phyloP scores from a whole-genome alignment of 2,113 vertebrate species.

The Delphinus delphis region DNA sequence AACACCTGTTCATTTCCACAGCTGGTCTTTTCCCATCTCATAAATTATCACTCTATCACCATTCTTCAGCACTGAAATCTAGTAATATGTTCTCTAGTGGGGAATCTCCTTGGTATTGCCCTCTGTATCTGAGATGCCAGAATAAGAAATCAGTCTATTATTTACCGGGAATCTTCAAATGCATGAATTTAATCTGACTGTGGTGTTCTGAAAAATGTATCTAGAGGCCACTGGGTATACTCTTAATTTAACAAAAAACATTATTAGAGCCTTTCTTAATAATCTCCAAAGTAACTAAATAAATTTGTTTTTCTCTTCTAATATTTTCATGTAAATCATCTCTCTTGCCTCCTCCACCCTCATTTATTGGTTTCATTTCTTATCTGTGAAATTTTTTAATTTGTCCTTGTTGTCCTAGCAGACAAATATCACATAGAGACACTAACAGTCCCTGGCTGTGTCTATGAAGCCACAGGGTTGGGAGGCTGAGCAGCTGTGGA shows the following conservation, averaged over 20 bases:
- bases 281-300: constrained; percentile 48
- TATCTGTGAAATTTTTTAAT: constrained; percentile 38
- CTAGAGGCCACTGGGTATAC: constrained; percentile 29
- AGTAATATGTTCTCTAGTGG: not conserved
- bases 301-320: constrained; percentile 24
- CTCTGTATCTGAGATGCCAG: constrained; percentile 51
- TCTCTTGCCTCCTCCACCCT: not conserved
- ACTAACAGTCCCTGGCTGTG: not conserved
- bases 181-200: constrained; percentile 49
- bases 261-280: constrained; percentile 46
- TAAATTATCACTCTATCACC: constrained; percentile 11
- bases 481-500: not conserved
- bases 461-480: not conserved
- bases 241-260: constrained; percentile 60
- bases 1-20: constrained; percentile 32
- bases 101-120: constrained; percentile 49
- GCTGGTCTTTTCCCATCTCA: not conserved
- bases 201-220: constrained; percentile 47
- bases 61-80: constrained; percentile 20
- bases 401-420: not conserved
- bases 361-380: constrained; percentile 45
- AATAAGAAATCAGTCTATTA: constrained; percentile 54
- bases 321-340: constrained; percentile 56
- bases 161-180: constrained; percentile 44
- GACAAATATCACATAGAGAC: not conserved